Base-by-base conservation (phyloP, 2,797 vertebrate species). In the Eupleurogrammus muticus region DNA sequence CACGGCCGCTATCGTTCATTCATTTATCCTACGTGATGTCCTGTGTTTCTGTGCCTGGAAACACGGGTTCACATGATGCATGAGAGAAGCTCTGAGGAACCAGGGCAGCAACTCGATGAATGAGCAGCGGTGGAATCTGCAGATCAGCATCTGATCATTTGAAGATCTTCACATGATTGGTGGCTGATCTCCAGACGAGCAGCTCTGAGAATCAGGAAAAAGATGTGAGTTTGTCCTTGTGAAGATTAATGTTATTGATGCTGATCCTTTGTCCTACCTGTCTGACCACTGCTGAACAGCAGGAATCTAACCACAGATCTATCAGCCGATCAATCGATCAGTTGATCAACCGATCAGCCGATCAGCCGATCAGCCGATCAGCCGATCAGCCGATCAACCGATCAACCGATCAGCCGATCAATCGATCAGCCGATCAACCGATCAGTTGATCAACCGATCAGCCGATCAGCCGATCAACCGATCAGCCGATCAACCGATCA, bases 171-270 rank as follows among this genome's bases (percentile, higher is more conserved):
- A 28, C 3, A 28, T 28, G 28, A 28, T 28, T 6, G 28, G 6
- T 28, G 23, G 36, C 2, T 21, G 2, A 47, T 47, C 8, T 47
- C 6, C 28, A 3, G 28, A 28, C 6, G 7, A 9, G 1, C 13
- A 9, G 2, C 23, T 53, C 24, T 16, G 28, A 14, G 4, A 49
- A 57, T 55, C 20, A 34, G 56, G 69, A 13, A 51, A 78, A 83
- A 59, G 77, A 74, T 66, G 63, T 66, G 79, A 87, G 3, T 3
- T 28, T 28, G 28, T 91, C 93, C 94, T 94, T 95, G 94, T 89
- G 89, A 95, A 94, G 94, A 96, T 95, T 62, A 80, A 83, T 81
- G 81, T 85, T 85, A 78, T 83, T 82, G 83, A 88, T 53, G 3
- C 61, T 77, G 28, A 75, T 67, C 80, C 70, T 66, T 61, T 48